These are phyloP conservation scores for Basileuterus tristriatus DNA, from an alignment of 2,797 vertebrate species.

Conservation along the genomic window DNA sequence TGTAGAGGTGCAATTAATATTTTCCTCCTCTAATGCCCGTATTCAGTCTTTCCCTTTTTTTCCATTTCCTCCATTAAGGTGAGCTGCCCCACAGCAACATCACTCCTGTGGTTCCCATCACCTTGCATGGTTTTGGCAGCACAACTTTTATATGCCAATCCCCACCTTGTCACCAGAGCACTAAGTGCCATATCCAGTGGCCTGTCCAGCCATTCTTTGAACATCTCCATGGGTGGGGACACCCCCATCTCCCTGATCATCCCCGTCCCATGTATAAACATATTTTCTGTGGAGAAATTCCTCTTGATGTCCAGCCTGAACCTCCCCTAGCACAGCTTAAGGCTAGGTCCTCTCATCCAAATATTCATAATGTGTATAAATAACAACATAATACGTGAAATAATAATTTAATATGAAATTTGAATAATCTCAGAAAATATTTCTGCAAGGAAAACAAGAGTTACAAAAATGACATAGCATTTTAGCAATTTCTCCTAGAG, in stretches of 20 bases:
- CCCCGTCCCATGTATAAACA: neutral
- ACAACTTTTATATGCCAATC: too few species aligned
- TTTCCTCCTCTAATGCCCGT: neutral
- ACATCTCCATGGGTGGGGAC: neutral
- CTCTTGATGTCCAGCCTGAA: neutral
- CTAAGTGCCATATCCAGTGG: rapidly evolving
- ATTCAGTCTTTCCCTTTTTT: neutral
- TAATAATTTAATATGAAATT: too few species aligned
- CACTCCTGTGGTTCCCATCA: neutral
- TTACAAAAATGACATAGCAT: neutral
- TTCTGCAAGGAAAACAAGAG: neutral
- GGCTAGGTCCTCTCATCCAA: neutral
- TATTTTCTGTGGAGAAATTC: neutral
- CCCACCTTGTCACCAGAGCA: neutral
- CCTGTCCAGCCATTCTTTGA: neutral
- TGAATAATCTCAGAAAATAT: neutral
- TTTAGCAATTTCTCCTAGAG: neutral
- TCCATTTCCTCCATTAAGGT: neutral
- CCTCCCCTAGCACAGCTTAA: too few species aligned
- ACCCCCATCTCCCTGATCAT: neutral
- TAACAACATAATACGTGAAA: neutral
- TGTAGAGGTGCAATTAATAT: neutral
- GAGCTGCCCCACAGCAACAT: neutral
- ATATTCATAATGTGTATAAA: neutral
- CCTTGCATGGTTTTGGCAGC: neutral